These are phyloP conservation scores for Acipenser transmontanus DNA, from an alignment of 2,797 vertebrate species.

Conservation along the genomic window DNA sequence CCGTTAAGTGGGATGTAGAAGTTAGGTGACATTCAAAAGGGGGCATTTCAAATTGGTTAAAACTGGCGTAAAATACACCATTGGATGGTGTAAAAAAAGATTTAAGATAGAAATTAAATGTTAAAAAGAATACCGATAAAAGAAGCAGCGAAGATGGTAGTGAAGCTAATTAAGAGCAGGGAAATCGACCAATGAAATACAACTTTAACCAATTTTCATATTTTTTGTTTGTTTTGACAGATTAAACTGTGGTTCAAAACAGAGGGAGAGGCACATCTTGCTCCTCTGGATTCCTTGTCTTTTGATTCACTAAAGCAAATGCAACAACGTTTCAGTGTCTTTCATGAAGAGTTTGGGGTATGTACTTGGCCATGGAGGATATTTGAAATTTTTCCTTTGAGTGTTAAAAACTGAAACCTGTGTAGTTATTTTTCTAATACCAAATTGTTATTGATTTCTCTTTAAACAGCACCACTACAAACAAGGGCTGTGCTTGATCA, in stretches of 20 bases:
- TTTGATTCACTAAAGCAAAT: slow-evolving; percentile 45
- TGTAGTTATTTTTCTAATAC: neutral
- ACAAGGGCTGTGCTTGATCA: slow-evolving; percentile 48
- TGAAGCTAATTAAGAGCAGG: too few relatives aligned
- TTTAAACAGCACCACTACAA: slow-evolving; percentile 56
- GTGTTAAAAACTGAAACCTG: neutral
- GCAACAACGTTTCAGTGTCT: slow-evolving; percentile 48
- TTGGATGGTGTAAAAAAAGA: too few relatives aligned
- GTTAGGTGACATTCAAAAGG: too few relatives aligned
- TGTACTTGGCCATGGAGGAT: slow-evolving; percentile 11
- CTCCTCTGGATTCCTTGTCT: slow-evolving; percentile 53
- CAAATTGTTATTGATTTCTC: neutral
- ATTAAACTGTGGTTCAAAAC: slow-evolving; percentile 65
- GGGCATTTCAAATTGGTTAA: too few relatives aligned
- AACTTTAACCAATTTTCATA: too few relatives aligned
- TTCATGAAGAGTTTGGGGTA: slow-evolving; percentile 56
- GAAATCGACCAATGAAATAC: too few relatives aligned
- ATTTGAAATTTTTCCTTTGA: neutral
- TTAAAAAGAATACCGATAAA: too few relatives aligned
- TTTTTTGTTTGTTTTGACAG: slow-evolving; percentile 32
- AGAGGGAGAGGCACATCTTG: slow-evolving; percentile 55
- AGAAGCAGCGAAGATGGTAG: too few relatives aligned
- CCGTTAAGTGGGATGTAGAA: too few relatives aligned
- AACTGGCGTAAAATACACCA: too few relatives aligned
- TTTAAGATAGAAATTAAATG: too few relatives aligned